Percentiles rank a stretch among this genome's conserved stretches.
Evolutionary conservation across 2,888 invertebrate species (phyloP).

Genomic region (Ellobium chinense): DNA sequence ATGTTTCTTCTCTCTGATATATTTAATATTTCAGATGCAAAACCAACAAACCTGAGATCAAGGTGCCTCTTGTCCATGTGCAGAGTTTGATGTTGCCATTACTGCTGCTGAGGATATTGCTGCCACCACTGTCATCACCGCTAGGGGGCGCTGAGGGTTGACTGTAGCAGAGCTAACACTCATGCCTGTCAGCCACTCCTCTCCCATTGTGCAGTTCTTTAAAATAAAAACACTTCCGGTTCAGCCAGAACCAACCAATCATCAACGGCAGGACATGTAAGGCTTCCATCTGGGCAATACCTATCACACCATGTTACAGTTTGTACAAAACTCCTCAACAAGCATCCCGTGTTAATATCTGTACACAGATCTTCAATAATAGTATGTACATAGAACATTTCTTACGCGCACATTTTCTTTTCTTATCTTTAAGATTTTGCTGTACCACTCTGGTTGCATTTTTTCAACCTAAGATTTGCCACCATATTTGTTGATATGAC

Average conservation of each 20-base stretch:
- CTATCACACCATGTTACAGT: too few species aligned
- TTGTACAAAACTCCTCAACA: not conserved
- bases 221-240: not conserved
- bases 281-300: constrained; percentile 44
- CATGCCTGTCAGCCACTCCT: too few species aligned
- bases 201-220: not conserved
- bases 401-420: not conserved
- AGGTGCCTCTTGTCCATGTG: not conserved
- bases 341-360: not conserved
- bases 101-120: constrained; percentile 2
- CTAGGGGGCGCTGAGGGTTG: not conserved
- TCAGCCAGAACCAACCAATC: not conserved
- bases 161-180: too few species aligned
- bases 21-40: constrained; percentile 21
- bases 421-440: too few species aligned
- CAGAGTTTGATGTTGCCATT: not conserved
- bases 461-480: too few species aligned
- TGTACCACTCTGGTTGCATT: too few species aligned
- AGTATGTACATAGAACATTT: not conserved
- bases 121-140: not conserved
- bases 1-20: not conserved
- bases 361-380: not conserved
- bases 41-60: not conserved
- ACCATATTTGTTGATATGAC: too few species aligned
- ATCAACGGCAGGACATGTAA: constrained; percentile 19